Conservation (phyloP, 2,888 invertebrate species). For the Hydrotaea diabolus region DNA sequence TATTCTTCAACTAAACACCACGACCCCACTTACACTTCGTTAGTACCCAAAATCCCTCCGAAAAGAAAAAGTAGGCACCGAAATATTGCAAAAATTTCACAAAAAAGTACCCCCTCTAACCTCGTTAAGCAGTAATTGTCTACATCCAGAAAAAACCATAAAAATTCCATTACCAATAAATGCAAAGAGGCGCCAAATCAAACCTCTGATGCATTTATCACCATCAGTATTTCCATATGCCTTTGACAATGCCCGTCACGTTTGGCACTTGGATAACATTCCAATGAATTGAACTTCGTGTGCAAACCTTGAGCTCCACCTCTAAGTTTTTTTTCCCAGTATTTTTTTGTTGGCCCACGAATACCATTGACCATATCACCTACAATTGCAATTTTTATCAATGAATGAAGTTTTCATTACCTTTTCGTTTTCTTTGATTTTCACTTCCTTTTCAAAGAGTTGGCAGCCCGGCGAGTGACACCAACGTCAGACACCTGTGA, state of each 20-base stretch:
- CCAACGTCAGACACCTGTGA: constrained; percentile 13
- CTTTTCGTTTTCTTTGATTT: not conserved
- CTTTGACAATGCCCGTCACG: not conserved
- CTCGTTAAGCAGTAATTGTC: too few species aligned
- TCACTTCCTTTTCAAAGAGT: constrained; percentile 19
- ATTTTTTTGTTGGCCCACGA: not conserved
- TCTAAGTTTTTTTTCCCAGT: not conserved
- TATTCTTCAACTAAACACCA: too few species aligned
- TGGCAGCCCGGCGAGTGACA: not conserved
- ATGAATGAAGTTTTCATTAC: constrained; percentile 30
- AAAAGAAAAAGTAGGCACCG: too few species aligned
- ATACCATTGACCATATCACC: constrained; percentile 25
- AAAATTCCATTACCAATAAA: not conserved
- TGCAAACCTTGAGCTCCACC: constrained; percentile 40
- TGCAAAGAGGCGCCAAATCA: constrained; percentile 24
- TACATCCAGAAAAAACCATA: not conserved
- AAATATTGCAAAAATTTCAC: too few species aligned
- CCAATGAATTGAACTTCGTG: constrained; percentile 26
- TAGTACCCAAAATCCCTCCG: too few species aligned
- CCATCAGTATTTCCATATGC: not conserved
- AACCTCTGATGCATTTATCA: constrained; percentile 15
- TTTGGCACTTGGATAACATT: not conserved
- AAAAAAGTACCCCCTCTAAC: too few species aligned
- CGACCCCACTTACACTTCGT: too few species aligned
- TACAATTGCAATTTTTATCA: constrained; percentile 28